Conservation (phyloP, 1,140 invertebrate species). For the Dryas iulia region DNA sequence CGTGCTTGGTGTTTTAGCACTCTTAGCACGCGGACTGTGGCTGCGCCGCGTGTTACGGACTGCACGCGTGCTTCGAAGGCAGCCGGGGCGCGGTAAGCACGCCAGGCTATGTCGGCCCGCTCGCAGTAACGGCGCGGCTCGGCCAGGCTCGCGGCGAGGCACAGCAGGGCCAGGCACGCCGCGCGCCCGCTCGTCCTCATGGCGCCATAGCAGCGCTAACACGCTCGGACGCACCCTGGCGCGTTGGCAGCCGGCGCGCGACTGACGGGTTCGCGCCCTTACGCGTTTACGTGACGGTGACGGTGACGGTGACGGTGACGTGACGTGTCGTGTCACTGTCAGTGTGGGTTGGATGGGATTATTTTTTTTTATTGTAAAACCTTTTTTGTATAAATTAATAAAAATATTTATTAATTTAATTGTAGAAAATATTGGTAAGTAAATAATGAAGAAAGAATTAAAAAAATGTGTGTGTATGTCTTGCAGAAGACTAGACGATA, state of each 20-base stretch:
- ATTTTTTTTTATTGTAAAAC: too few species aligned
- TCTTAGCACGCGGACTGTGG: slow-evolving; percentile 64
- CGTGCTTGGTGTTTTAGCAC: slow-evolving; percentile 61
- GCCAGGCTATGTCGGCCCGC: slow-evolving; percentile 74
- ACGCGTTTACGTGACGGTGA: too few species aligned
- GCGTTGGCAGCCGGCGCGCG: slow-evolving; percentile 30
- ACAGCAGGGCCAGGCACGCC: slow-evolving; percentile 69
- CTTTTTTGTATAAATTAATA: too few species aligned
- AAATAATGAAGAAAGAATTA: too few species aligned
- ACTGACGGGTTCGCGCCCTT: slow-evolving; percentile 7
- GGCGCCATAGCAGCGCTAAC: slow-evolving; percentile 69
- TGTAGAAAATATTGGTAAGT: too few species aligned
- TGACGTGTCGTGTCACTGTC: slow-evolving; percentile 50
- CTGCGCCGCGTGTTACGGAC: slow-evolving; percentile 62
- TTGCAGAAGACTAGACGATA: too few species aligned
- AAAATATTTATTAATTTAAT: too few species aligned
- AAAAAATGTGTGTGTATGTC: too few species aligned
- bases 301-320: too few species aligned
- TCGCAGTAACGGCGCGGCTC: slow-evolving; percentile 75
- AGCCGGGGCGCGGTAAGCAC: slow-evolving; percentile 70
- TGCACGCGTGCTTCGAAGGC: slow-evolving; percentile 74
- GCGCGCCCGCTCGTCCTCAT: slow-evolving; percentile 68
- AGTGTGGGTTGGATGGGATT: too few species aligned
- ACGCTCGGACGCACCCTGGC: slow-evolving; percentile 62
- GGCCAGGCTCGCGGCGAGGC: slow-evolving; percentile 56